Evolutionary conservation across 2,888 invertebrate genomes (phyloP).

Genomic region (Hoplodrina blanda): DNA sequence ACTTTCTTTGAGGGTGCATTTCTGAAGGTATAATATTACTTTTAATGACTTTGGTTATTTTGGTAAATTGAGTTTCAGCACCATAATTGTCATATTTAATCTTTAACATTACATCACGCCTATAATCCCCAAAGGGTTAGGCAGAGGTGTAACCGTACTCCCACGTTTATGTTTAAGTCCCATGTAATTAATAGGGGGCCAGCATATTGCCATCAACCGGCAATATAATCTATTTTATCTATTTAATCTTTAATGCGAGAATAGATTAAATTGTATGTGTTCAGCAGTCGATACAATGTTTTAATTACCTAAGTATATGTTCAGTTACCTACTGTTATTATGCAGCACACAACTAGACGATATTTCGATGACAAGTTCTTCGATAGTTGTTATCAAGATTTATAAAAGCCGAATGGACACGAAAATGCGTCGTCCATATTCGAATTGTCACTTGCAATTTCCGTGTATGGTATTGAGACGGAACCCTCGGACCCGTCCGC

Average conservation of each 20-base stretch:
- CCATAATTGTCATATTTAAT: too few relatives aligned
- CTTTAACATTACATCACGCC: too few relatives aligned
- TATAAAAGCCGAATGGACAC: constrained; percentile 30
- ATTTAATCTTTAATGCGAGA: too few relatives aligned
- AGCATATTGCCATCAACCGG: too few relatives aligned
- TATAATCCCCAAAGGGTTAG: too few relatives aligned
- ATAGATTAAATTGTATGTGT: too few relatives aligned
- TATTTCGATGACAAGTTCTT: constrained; percentile 19
- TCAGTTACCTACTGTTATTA: not conserved
- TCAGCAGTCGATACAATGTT: not conserved
- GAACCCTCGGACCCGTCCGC: constrained; percentile 40
- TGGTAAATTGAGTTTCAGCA: too few relatives aligned
- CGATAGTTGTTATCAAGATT: constrained; percentile 41
- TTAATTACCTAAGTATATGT: not conserved
- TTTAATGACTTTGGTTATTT: not conserved
- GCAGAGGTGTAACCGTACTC: too few relatives aligned
- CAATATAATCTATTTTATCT: too few relatives aligned
- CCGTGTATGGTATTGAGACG: constrained; percentile 60
- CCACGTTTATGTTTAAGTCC: too few relatives aligned
- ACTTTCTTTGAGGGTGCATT: constrained; percentile 13
- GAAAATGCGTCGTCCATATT: constrained; percentile 58
- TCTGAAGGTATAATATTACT: not conserved
- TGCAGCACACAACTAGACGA: constrained; percentile 7
- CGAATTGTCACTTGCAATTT: constrained; percentile 63
- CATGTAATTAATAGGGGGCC: too few relatives aligned